A percentile compares a stretch with the other conserved stretches of the same genome.
Evolutionary conservation across 2,797 vertebrate species (phyloP).

Genomic region (Thamnophis elegans): DNA sequence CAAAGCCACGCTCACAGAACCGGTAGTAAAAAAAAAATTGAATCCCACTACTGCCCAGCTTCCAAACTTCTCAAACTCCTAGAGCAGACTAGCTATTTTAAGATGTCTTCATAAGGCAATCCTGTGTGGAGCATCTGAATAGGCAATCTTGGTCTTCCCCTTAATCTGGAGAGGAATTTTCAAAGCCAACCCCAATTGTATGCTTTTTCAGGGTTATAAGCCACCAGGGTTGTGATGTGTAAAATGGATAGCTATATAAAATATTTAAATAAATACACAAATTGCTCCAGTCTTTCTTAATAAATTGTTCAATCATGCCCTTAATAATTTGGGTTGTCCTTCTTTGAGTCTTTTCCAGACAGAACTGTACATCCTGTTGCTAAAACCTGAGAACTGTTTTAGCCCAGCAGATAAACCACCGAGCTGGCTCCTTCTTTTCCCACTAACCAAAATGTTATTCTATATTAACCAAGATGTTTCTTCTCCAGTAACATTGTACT

Average conservation of each 20-base stretch:
- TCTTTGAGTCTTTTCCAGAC: not conserved
- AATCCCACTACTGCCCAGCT: too few relatives aligned
- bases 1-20: too few relatives aligned
- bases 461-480: too few relatives aligned
- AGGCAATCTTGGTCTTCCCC: not conserved
- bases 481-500: too few relatives aligned
- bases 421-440: not conserved
- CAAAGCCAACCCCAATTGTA: not conserved
- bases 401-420: not conserved
- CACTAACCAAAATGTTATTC: not conserved
- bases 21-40: too few relatives aligned
- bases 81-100: not conserved
- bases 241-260: not conserved
- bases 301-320: not conserved
- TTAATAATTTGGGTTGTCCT: not conserved
- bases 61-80: not conserved
- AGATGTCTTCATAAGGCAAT: not conserved
- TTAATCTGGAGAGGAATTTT: not conserved
- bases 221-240: not conserved
- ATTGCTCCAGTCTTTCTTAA: not conserved
- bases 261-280: not conserved
- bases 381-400: not conserved
- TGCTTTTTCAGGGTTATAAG: not conserved
- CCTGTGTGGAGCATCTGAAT: not conserved
- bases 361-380: not conserved